A percentile compares a stretch with the other conserved stretches of the same genome.
These are phyloP conservation scores for Fringilla coelebs DNA, from an alignment of 2,797 vertebrate genomes.

Conservation along the genomic window DNA sequence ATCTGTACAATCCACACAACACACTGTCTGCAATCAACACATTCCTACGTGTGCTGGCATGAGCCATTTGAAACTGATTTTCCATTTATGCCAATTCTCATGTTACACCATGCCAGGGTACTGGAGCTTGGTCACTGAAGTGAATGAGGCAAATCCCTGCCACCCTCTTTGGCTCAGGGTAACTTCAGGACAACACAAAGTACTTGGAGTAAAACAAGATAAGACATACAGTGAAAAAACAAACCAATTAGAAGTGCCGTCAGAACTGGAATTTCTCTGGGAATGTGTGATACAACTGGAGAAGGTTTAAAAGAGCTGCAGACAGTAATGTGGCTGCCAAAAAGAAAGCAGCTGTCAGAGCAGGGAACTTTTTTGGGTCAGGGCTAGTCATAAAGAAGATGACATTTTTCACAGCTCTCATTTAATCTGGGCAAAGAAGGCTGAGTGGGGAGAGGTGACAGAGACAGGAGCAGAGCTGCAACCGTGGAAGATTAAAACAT, in stretches of 20 bases:
- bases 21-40: slow-evolving; percentile 27
- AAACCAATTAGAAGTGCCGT: background rate
- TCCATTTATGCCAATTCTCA: slow-evolving; percentile 38
- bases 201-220: slow-evolving; percentile 24
- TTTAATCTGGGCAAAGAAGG: background rate
- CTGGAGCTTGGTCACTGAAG: slow-evolving; percentile 9
- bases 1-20: slow-evolving; percentile 44
- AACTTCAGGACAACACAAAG: slow-evolving; percentile 43
- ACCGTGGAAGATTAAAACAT: background rate
- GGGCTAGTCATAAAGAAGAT: background rate
- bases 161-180: slow-evolving; percentile 23
- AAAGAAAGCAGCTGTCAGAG: slow-evolving; percentile 32
- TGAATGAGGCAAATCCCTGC: slow-evolving; percentile 25
- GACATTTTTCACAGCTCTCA: slow-evolving; percentile 1
- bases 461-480: background rate
- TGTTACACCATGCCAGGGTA: slow-evolving; percentile 17
- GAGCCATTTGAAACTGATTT: slow-evolving; percentile 42
- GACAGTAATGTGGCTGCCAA: slow-evolving; percentile 5
- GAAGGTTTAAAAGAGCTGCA: slow-evolving; percentile 25
- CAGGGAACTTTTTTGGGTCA: background rate
- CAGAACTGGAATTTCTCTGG: slow-evolving; percentile 27
- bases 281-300: slow-evolving; percentile 19
- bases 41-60: background rate
- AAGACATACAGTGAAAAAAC: slow-evolving; percentile 12
- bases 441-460: background rate